A percentile compares a stretch with the other conserved stretches of the same genome.
Evolutionary conservation across 1,140 invertebrate genomes (phyloP).

Genomic region (Trichonephila inaurata): DNA sequence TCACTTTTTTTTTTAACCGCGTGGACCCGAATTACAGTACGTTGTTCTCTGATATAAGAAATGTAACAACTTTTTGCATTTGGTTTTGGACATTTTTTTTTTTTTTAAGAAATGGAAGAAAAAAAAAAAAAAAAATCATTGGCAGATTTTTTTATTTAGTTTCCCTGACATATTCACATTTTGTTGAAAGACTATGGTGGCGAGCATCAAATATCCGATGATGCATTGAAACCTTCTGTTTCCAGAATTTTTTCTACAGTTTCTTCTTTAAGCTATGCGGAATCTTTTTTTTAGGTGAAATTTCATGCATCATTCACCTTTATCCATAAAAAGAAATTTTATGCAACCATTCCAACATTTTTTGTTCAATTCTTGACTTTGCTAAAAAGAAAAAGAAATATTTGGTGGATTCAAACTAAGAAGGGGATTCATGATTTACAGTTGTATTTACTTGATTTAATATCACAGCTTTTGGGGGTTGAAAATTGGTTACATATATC

Average conservation of each 20-base stretch:
- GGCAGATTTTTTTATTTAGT: background rate
- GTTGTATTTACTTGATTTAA: too few species aligned
- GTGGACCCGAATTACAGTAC: too few species aligned
- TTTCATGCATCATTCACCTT: constrained; percentile 52
- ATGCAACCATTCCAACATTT: background rate
- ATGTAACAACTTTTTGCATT: too few species aligned
- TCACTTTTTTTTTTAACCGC: too few species aligned
- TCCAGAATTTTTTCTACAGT: background rate
- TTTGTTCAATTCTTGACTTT: background rate
- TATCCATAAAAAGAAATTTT: constrained; percentile 24
- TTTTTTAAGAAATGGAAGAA: too few species aligned
- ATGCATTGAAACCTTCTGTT: background rate
- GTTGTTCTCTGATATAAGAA: too few species aligned
- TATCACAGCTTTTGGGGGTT: too few species aligned
- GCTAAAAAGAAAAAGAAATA: background rate
- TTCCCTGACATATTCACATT: background rate
- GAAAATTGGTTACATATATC: too few species aligned
- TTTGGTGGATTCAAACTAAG: too few species aligned
- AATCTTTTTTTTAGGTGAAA: background rate
- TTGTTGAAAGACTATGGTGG: background rate
- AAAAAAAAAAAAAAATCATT: too few species aligned
- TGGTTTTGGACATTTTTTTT: too few species aligned
- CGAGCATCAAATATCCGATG: constrained; percentile 11
- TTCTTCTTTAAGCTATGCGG: background rate
- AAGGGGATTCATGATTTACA: too few species aligned